A percentile compares a stretch with the other conserved stretches of the same genome.
These are phyloP conservation scores for Mya arenaria DNA, from an alignment of 1,140 invertebrate genomes.

Conservation along the genomic window DNA sequence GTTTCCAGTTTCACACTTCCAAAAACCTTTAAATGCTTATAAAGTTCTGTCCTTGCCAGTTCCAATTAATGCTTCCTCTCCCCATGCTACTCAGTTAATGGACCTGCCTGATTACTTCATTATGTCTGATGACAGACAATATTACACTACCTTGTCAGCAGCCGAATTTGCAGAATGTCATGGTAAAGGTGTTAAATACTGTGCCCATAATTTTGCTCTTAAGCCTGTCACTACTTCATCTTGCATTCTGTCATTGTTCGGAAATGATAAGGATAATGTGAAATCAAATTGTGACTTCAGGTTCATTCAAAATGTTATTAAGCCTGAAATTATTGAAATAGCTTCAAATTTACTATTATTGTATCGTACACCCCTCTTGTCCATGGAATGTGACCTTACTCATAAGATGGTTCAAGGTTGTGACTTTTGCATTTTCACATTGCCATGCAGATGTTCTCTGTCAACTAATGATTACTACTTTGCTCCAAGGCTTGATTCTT, in stretches of 20 bases:
- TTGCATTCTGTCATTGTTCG: constrained; percentile 39
- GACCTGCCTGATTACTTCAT: constrained; percentile 17
- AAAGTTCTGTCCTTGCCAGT: constrained; percentile 18
- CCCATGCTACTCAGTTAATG: constrained; percentile 42
- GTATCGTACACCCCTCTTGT: constrained; percentile 32
- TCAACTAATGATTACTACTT: constrained; percentile 44
- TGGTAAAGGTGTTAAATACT: not conserved
- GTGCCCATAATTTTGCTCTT: constrained; percentile 28
- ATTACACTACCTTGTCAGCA: constrained; percentile 4
- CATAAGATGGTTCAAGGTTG: constrained; percentile 45
- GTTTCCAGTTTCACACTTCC: not conserved
- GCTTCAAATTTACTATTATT: constrained; percentile 29
- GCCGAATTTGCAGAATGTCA: constrained; percentile 18
- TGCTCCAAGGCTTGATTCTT: constrained; percentile 27
- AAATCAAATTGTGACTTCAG: constrained; percentile 46
- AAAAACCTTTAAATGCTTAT: not conserved
- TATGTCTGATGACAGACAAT: constrained; percentile 9
- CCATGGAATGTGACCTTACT: constrained; percentile 33
- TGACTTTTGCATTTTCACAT: constrained; percentile 51
- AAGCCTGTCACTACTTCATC: constrained; percentile 12
- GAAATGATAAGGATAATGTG: constrained; percentile 34
- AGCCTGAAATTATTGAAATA: constrained; percentile 31
- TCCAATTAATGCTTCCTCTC: constrained; percentile 29
- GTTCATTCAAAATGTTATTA: constrained; percentile 34
- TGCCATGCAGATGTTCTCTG: constrained; percentile 54